Evolutionary conservation across 2,113 vertebrate genomes (phyloP).

Genomic region (Malurus cyaneus): DNA sequence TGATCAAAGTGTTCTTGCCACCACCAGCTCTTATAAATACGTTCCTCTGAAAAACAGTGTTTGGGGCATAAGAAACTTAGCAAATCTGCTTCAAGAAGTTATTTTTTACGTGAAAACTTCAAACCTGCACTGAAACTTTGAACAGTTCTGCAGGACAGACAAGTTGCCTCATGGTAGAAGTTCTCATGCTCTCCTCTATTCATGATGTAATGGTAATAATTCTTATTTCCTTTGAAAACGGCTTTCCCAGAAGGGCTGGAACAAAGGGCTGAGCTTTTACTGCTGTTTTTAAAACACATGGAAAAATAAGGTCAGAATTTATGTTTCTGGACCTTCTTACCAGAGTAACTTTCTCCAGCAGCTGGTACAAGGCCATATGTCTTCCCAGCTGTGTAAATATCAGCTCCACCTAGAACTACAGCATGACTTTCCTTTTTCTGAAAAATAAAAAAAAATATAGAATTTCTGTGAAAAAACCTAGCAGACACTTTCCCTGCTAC

Average conservation of each 20-base stretch:
- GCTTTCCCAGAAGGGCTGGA: not conserved
- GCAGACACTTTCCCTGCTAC: not conserved
- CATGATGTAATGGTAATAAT: not conserved
- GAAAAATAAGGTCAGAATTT: not conserved
- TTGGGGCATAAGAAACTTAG: not conserved
- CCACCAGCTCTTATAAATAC: not conserved
- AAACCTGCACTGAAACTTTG: not conserved
- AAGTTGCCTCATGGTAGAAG: not conserved
- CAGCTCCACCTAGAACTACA: constrained; percentile 84
- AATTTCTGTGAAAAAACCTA: not conserved
- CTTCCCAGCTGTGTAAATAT: constrained; percentile 90
- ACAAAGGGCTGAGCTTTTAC: not conserved
- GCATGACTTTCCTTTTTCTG: constrained; percentile 84
- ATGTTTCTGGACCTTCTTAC: constrained; percentile 68
- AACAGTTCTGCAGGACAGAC: not conserved
- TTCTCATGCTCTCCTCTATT: not conserved
- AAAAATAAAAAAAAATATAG: not conserved
- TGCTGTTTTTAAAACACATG: not conserved
- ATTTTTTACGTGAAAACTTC: not conserved
- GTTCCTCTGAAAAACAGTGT: not conserved
- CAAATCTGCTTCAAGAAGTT: not conserved
- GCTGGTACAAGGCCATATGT: constrained; percentile 85
- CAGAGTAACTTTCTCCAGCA: constrained; percentile 86
- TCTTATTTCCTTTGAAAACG: constrained; percentile 11
- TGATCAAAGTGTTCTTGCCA: not conserved